A percentile compares a stretch with the other conserved stretches of the same genome.
Conservation (phyloP, 2,888 invertebrate genomes). For the Agonum fuliginosum region DNA sequence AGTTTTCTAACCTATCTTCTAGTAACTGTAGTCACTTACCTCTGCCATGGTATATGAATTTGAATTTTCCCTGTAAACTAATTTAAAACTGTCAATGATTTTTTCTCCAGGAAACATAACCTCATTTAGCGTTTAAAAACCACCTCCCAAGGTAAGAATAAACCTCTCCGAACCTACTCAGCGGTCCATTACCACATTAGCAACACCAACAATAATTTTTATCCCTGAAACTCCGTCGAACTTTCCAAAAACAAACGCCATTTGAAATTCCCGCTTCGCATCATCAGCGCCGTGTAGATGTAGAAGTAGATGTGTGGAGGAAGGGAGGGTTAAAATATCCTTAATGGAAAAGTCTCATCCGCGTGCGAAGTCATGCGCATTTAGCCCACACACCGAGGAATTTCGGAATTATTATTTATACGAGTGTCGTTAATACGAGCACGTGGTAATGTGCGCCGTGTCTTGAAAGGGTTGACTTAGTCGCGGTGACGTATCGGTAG, state of each 20-base stretch:
- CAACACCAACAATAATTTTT: not conserved
- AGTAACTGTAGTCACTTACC: no score
- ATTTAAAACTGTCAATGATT: no score
- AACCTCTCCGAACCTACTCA: not conserved
- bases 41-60: no score
- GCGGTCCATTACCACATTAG: conserved; percentile 2
- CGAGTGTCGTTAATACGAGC: conserved; percentile 49
- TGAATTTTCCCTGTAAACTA: no score
- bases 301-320: no score
- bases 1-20: no score
- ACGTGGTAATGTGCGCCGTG: conserved; percentile 27
- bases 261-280: conserved; percentile 31
- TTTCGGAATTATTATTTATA: conserved; percentile 54
- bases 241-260: conserved; percentile 39
- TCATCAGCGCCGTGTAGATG: not conserved
- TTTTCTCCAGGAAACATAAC: no score
- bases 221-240: conserved; percentile 18
- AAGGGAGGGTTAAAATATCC: conserved; percentile 42
- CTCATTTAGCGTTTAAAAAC: no score
- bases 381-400: conserved; percentile 49
- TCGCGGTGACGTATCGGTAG: conserved; percentile 30
- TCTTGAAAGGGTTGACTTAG: conserved; percentile 50
- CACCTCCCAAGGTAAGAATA: conserved; percentile 1
- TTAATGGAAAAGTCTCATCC: conserved; percentile 55
- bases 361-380: conserved; percentile 13